phyloP scores from a whole-genome alignment of 2,888 invertebrate genomes.

The Carpatolechia fugitivella region DNA sequence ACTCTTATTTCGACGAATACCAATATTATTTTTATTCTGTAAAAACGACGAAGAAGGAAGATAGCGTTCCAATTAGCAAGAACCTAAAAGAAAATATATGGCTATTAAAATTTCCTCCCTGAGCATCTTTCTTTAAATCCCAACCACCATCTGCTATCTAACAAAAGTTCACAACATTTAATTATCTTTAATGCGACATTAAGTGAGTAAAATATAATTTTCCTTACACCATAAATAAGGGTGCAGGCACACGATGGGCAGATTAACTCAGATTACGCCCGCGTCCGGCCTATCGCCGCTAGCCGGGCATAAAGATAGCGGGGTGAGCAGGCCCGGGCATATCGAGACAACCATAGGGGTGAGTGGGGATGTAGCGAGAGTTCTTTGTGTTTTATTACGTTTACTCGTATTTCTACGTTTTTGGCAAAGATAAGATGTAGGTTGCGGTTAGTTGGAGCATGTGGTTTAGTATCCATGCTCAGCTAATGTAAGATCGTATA shows the following conservation, averaged over 20 bases:
- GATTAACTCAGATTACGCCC: slow-evolving; percentile 17
- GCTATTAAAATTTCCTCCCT: not conserved
- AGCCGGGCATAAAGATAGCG: not conserved
- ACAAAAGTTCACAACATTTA: slow-evolving; percentile 1
- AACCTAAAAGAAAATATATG: too few relatives aligned
- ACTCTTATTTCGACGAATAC: too few relatives aligned
- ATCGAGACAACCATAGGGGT: not conserved
- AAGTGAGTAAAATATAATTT: slow-evolving; percentile 18
- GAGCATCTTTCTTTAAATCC: not conserved
- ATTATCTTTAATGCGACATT: slow-evolving; percentile 24
- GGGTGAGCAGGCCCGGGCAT: not conserved
- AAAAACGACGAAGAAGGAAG: too few relatives aligned
- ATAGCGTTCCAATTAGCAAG: too few relatives aligned
- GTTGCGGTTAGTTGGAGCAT: too few relatives aligned
- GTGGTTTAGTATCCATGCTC: too few relatives aligned
- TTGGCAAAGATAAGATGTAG: too few relatives aligned
- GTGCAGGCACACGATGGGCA: slow-evolving; percentile 12
- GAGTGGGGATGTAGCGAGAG: too few relatives aligned
- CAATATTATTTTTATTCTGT: too few relatives aligned
- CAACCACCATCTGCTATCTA: not conserved
- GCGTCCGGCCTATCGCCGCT: slow-evolving; percentile 6
- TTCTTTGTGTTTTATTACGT: too few relatives aligned
- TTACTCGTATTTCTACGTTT: too few relatives aligned
- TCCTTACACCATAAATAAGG: slow-evolving; percentile 19
- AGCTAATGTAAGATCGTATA: too few relatives aligned